Conservation (phyloP, 1,140 invertebrate species). For the Adelges cooleyi region DNA sequence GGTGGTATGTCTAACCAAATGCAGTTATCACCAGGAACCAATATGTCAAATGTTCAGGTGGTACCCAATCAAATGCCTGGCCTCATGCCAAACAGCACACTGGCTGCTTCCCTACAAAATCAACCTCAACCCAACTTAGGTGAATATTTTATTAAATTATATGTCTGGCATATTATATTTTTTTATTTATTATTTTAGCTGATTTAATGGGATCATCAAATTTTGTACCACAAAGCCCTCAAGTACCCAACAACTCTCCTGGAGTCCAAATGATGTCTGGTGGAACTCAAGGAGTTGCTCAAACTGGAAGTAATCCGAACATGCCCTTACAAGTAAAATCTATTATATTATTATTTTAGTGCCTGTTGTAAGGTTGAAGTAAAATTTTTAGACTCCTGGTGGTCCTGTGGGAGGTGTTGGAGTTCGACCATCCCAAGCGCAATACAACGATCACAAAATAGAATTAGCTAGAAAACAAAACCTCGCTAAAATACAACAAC, state of each 20-base stretch:
- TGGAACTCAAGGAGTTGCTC: background rate
- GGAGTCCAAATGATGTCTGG: conserved; percentile 20
- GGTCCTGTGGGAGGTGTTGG: conserved; percentile 6
- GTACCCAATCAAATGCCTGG: conserved; percentile 11
- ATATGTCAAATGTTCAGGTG: conserved; percentile 5
- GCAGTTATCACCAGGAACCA: background rate
- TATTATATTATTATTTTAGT: too few species aligned
- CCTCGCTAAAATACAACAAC: conserved; percentile 51
- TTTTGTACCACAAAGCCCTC: conserved; percentile 15
- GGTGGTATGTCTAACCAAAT: background rate
- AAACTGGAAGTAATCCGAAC: conserved; percentile 11
- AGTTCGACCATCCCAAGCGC: conserved; percentile 8
- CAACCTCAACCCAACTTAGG: conserved; percentile 15
- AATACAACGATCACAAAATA: conserved; percentile 40
- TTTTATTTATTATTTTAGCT: background rate
- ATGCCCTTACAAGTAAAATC: conserved; percentile 6
- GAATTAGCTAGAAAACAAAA: conserved; percentile 56
- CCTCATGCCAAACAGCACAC: conserved; percentile 1
- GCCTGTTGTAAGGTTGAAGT: too few species aligned
- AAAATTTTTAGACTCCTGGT: background rate
- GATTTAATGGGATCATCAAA: conserved; percentile 21
- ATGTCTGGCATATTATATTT: background rate
- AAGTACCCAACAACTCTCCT: background rate
- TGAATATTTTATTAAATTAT: background rate
- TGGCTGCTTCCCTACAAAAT: conserved; percentile 14